These are phyloP conservation scores for Rhinoptilus africanus DNA, from an alignment of 2,113 vertebrate species.

Conservation along the genomic window DNA sequence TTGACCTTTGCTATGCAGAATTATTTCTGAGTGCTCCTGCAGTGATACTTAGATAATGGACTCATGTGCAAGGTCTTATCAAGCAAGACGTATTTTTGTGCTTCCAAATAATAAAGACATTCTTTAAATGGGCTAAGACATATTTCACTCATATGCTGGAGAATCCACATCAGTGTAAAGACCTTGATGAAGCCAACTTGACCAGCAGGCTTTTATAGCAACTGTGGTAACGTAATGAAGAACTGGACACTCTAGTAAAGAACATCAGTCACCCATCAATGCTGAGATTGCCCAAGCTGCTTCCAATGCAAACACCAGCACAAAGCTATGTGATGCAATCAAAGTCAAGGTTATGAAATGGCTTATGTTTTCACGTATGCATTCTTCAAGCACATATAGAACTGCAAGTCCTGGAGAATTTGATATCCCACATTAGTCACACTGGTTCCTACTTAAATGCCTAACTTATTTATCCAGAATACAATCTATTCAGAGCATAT, in stretches of 20 bases:
- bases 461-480: conserved; percentile 45
- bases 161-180: background rate
- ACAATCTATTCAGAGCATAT: conserved; percentile 2
- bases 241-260: background rate
- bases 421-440: conserved; percentile 56
- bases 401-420: conserved; percentile 45
- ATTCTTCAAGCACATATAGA: conserved; percentile 7
- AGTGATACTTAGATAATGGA: background rate
- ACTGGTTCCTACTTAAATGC: conserved; percentile 31
- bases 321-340: background rate
- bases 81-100: background rate
- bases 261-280: background rate
- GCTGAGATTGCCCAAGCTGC: background rate
- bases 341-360: conserved; percentile 43
- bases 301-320: background rate
- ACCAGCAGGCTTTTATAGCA: background rate
- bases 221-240: background rate
- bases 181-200: background rate
- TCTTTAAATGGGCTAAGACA: background rate
- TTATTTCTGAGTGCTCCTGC: background rate
- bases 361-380: background rate
- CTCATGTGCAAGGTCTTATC: background rate
- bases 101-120: background rate
- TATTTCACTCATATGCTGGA: background rate
- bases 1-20: background rate